Evolutionary conservation across 2,113 vertebrate genomes (phyloP).

Genomic region (Neogale vison): DNA sequence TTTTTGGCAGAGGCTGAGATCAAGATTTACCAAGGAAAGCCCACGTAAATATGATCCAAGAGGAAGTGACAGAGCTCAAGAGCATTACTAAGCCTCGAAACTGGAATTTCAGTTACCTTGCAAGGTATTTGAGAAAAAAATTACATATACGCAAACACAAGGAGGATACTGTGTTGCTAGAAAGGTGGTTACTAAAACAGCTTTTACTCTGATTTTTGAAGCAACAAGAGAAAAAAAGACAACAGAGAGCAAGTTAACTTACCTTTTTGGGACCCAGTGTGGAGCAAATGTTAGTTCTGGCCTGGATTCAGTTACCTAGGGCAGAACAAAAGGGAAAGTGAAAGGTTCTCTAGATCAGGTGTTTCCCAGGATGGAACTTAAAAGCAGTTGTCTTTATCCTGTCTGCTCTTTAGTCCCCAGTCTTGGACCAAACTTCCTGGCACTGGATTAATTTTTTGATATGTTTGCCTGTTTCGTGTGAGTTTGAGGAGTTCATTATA

Average conservation of each 20-base stretch:
- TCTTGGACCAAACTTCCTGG: slow-evolving; percentile 6
- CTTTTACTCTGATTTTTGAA: slow-evolving; percentile 9
- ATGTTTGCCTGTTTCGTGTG: too few species aligned
- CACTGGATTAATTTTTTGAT: too few species aligned
- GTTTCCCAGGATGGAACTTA: slow-evolving; percentile 23
- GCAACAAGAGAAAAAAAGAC: neutral
- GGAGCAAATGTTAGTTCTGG: slow-evolving; percentile 37
- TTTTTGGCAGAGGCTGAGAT: slow-evolving; percentile 31
- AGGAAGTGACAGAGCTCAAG: neutral
- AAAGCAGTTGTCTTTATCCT: slow-evolving; percentile 32
- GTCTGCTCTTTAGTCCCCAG: neutral
- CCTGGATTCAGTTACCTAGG: neutral
- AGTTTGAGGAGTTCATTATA: too few species aligned
- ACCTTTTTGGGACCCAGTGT: neutral
- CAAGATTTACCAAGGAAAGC: slow-evolving; percentile 48
- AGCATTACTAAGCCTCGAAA: neutral
- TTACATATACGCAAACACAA: neutral
- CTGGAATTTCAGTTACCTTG: neutral
- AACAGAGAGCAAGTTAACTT: slow-evolving; percentile 15
- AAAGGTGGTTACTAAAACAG: neutral
- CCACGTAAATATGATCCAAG: neutral
- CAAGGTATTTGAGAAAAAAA: slow-evolving; percentile 35
- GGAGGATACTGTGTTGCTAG: neutral
- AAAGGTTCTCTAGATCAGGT: slow-evolving; percentile 24
- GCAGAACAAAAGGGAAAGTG: slow-evolving; percentile 39